Percentiles rank a stretch among this genome's conserved stretches.
Evolutionary conservation across 2,888 invertebrate species (phyloP).

Genomic region (Epistrophe eligans): DNA sequence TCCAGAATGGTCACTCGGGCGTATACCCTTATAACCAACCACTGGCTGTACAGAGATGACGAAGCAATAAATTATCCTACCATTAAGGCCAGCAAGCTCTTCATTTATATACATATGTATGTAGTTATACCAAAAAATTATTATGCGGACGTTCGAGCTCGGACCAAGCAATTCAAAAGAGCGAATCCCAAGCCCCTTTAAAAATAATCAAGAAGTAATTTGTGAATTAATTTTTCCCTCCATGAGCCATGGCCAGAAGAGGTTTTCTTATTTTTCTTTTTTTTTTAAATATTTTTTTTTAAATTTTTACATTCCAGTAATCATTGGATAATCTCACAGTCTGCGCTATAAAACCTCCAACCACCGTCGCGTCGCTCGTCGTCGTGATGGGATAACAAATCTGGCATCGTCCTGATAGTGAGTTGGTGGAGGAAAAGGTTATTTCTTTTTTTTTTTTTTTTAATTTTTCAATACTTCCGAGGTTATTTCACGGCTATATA

Average conservation of each 20-base stretch:
- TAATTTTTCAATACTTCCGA: slow-evolving; percentile 37
- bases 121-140: not conserved
- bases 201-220: slow-evolving; percentile 75
- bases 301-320: slow-evolving; percentile 59
- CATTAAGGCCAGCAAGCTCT: slow-evolving; percentile 38
- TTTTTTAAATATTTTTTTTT: not conserved
- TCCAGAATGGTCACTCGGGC: slow-evolving; percentile 20
- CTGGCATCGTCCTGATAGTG: slow-evolving; percentile 15
- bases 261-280: slow-evolving; percentile 3
- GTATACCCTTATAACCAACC: slow-evolving; percentile 15
- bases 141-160: slow-evolving; percentile 1
- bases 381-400: slow-evolving; percentile 26
- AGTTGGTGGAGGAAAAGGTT: slow-evolving; percentile 17
- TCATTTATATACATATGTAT: not conserved
- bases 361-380: too few species aligned
- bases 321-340: slow-evolving; percentile 63
- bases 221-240: slow-evolving; percentile 70
- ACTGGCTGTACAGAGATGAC: slow-evolving; percentile 15
- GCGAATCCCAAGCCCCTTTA: slow-evolving; percentile 69
- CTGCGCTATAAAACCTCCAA: slow-evolving; percentile 12
- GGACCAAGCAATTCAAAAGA: slow-evolving; percentile 59
- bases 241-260: slow-evolving; percentile 29
- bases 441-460: not conserved
- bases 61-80: slow-evolving; percentile 44
- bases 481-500: slow-evolving; percentile 42